Percentiles rank a stretch among this genome's conserved stretches.
These are phyloP conservation scores for Drosophila setosimentum DNA, from an alignment of 2,888 invertebrate species.

Conservation along the genomic window DNA sequence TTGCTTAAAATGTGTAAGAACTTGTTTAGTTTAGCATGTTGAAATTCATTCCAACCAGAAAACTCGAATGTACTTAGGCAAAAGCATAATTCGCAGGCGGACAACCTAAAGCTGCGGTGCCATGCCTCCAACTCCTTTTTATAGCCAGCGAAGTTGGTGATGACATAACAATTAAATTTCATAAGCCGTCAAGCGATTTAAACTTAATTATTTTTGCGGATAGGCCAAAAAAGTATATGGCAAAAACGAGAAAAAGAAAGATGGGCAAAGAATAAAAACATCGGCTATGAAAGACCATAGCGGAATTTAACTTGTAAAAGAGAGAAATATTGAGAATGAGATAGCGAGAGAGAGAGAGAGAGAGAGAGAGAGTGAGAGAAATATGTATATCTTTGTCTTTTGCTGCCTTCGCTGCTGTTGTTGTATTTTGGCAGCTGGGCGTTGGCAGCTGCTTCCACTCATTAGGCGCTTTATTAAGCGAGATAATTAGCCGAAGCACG, in stretches of 20 bases:
- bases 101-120: constrained; percentile 33
- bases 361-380: neutral
- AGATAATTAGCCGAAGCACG: constrained; percentile 81
- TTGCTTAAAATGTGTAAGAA: constrained; percentile 58
- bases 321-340: constrained; percentile 26
- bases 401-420: constrained; percentile 18
- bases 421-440: constrained; percentile 63
- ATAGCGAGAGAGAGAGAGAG: neutral
- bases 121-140: constrained; percentile 29
- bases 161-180: constrained; percentile 70
- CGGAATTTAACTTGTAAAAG: constrained; percentile 9
- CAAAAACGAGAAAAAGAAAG: constrained; percentile 30
- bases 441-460: constrained; percentile 82
- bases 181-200: constrained; percentile 62
- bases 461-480: constrained; percentile 82
- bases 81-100: constrained; percentile 20
- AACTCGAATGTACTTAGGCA: constrained; percentile 41
- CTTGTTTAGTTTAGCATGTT: constrained; percentile 59
- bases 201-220: constrained; percentile 65
- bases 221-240: constrained; percentile 4
- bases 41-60: constrained; percentile 42
- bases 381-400: neutral
- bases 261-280: constrained; percentile 30
- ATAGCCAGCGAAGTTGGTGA: constrained; percentile 12
- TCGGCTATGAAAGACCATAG: constrained; percentile 41